Evolutionary conservation across 1,140 invertebrate genomes (phyloP), one percentile per base, ranked within the genome.

Genomic region (Globodera ellingtonae): DNA sequence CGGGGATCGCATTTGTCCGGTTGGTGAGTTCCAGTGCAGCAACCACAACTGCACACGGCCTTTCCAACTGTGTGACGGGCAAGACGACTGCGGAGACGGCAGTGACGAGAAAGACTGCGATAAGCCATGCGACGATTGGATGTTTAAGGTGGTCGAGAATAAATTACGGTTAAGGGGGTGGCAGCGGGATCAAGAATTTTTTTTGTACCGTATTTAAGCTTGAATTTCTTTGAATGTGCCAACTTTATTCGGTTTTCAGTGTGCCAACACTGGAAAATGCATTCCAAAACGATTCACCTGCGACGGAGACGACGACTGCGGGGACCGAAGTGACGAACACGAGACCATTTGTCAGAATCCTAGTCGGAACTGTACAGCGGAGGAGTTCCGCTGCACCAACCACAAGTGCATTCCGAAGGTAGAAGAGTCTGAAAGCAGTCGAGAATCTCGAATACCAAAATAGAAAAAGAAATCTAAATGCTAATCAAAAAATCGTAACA

Each of bases 241-340:
- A 59, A 59, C 4, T 15, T 10, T 18, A 15, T 10, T 18, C 1
- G 5, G 10, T 59, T 59, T 18, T 59, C 97, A 97, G 88, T 98
- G 96, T 87, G 93, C 93, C 84, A 92, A 92, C 0, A 95, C 94
- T 81, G 95, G 96, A 1, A 94, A 87, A 93, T 98, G 97, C 90
- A 96, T 98, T 78, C 92, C 97, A 21, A 93, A 94, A 52, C 94
- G 94, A 65, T 99, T 97, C 96, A 94, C 94, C 86, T 98, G 96
- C 89, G 96, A 98, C 87, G 89, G 89, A 70, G 89, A 89, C 72
- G 86, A 88, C 78, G 88, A 89, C 73, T 89, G 88, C 80, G 89
- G 87, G 4, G 89, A 89, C 69, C 35, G 88, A 21, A 80, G 75
- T 7, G 87, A 89, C 66, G 89, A 89, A 72, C 73, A 81, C 1